Conservation (phyloP, 2,888 invertebrate species). For the Diadegma fenestrale region DNA sequence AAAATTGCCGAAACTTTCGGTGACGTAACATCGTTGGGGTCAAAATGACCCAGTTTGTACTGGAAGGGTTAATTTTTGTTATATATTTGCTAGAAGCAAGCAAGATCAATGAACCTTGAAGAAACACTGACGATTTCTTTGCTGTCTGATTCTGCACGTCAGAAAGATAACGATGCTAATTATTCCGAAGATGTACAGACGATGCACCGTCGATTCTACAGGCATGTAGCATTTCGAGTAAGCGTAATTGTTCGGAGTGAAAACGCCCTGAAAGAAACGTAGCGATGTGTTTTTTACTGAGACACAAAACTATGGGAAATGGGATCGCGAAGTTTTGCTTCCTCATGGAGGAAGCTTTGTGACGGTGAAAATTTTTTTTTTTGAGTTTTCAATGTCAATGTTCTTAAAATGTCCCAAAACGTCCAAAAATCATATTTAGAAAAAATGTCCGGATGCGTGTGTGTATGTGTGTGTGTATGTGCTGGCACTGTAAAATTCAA, state of each 20-base stretch:
- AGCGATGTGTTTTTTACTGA: slow-evolving; percentile 6
- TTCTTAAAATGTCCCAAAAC: too few species aligned
- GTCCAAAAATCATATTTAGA: too few species aligned
- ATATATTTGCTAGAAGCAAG: slow-evolving; percentile 1
- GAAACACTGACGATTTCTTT: slow-evolving; percentile 71
- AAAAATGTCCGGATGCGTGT: too few species aligned
- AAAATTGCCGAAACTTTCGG: too few species aligned
- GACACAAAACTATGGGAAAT: slow-evolving; percentile 10
- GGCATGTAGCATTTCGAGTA: slow-evolving; percentile 94
- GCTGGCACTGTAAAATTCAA: too few species aligned
- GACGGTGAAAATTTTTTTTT: too few species aligned
- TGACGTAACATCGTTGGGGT: too few species aligned
- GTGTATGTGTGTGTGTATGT: too few species aligned
- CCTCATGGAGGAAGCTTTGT: too few species aligned
- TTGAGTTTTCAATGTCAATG: too few species aligned
- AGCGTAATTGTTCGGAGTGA: slow-evolving; percentile 90
- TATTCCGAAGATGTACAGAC: slow-evolving; percentile 87
- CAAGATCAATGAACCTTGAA: slow-evolving; percentile 74
- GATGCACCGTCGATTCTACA: slow-evolving; percentile 90
- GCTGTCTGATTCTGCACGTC: slow-evolving; percentile 73
- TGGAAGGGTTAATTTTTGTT: background rate
- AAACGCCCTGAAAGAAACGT: slow-evolving; percentile 87
- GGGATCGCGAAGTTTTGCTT: background rate
- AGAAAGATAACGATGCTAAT: slow-evolving; percentile 84
- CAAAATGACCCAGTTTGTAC: too few species aligned